phyloP scores from a whole-genome alignment of 2,113 vertebrate genomes.

The Parus major region DNA sequence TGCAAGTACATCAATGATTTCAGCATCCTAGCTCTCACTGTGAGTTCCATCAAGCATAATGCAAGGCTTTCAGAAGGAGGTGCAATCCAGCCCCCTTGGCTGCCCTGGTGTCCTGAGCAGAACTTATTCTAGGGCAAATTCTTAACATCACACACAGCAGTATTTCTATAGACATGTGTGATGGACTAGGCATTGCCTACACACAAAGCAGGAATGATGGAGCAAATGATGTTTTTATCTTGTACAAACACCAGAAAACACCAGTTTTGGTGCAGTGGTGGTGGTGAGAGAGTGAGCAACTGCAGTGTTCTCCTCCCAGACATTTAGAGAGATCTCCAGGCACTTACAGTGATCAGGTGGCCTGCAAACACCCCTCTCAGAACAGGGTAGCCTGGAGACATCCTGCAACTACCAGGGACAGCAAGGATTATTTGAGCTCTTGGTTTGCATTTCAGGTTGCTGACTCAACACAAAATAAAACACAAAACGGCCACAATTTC shows the following conservation, averaged over 20 bases:
- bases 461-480: neutral
- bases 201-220: neutral
- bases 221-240: neutral
- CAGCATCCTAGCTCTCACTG: neutral
- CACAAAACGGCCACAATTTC: neutral
- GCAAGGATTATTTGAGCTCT: neutral
- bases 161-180: accelerated
- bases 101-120: neutral
- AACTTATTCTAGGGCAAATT: neutral
- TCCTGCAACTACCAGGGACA: neutral
- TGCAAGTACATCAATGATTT: neutral
- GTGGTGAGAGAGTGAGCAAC: neutral
- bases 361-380: neutral
- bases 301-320: neutral
- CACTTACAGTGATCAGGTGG: accelerated
- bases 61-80: neutral
- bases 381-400: neutral
- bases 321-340: neutral
- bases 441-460: neutral
- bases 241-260: neutral
- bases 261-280: neutral
- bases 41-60: neutral
- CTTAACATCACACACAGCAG: neutral
- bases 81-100: neutral
- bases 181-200: neutral